These are phyloP conservation scores for Phytoseiulus persimilis DNA, from an alignment of 2,888 invertebrate genomes.

Conservation along the genomic window DNA sequence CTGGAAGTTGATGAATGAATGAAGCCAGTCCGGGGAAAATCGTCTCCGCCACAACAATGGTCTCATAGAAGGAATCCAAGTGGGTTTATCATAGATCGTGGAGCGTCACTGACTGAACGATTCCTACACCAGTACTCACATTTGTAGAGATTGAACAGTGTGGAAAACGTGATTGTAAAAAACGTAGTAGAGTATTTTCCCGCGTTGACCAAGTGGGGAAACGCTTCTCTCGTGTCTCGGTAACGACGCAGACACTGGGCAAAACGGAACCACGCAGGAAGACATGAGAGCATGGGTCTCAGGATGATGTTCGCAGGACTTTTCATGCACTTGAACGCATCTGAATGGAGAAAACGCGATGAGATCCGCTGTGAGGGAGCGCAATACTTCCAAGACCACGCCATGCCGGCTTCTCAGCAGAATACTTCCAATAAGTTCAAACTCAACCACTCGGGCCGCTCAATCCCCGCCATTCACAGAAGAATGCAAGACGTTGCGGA, in stretches of 20 bases:
- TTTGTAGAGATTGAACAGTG: constrained; percentile 61
- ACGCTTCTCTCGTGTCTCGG: constrained; percentile 80
- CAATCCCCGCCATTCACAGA: too few species aligned
- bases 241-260: constrained; percentile 93
- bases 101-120: too few species aligned
- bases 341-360: constrained; percentile 47
- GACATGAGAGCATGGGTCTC: constrained; percentile 73
- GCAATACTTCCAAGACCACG: neutral
- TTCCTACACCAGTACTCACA: constrained; percentile 54
- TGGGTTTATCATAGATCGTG: too few species aligned
- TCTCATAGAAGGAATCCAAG: too few species aligned
- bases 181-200: constrained; percentile 97
- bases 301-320: constrained; percentile 61
- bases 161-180: constrained; percentile 77
- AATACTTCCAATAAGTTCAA: too few species aligned
- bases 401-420: neutral
- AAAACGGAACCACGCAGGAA: constrained; percentile 96
- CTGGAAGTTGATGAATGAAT: constrained; percentile 50
- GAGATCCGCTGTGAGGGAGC: neutral
- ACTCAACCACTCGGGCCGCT: too few species aligned
- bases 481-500: too few species aligned
- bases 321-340: constrained; percentile 61
- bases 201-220: constrained; percentile 94
- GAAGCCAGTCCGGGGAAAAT: too few species aligned
- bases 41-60: too few species aligned